phyloP scores from a whole-genome alignment of 2,888 invertebrate species.

The Zaprionus bogoriensis region DNA sequence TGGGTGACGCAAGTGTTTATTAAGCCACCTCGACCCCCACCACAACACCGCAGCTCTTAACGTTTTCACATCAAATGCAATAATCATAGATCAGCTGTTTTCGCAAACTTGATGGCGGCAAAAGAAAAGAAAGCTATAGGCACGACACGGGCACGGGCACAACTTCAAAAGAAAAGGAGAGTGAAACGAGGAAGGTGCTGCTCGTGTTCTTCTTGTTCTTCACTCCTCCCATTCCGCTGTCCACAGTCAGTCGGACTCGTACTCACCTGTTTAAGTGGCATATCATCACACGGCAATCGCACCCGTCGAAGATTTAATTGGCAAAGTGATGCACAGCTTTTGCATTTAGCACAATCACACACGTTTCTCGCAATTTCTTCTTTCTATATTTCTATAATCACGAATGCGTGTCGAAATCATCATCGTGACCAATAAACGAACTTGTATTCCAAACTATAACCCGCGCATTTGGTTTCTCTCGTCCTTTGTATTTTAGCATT shows the following conservation, averaged over 20 bases:
- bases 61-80: conserved; percentile 42
- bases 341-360: conserved; percentile 64
- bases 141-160: conserved; percentile 10
- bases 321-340: conserved; percentile 63
- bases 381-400: conserved; percentile 39
- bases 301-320: conserved; percentile 80
- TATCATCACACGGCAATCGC: conserved; percentile 82
- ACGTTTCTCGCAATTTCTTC: conserved; percentile 28
- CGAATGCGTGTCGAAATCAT: conserved; percentile 38
- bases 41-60: conserved; percentile 6
- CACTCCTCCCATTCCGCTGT: no score
- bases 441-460: conserved; percentile 35
- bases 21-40: conserved; percentile 19
- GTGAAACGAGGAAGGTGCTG: conserved; percentile 10
- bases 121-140: conserved; percentile 17
- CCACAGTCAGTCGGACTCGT: no score
- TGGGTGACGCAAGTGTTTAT: conserved; percentile 71
- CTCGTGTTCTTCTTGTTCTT: not conserved
- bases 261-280: conserved; percentile 82
- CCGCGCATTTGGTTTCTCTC: conserved; percentile 28
- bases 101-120: conserved; percentile 35
- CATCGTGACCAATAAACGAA: conserved; percentile 34
- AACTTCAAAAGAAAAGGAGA: conserved; percentile 1
- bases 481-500: conserved; percentile 59
- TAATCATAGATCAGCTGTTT: conserved; percentile 69